Percentiles rank a stretch among this genome's conserved stretches.
Conservation (phyloP, 1,140 invertebrate genomes). For the Anoplophora glabripennis region DNA sequence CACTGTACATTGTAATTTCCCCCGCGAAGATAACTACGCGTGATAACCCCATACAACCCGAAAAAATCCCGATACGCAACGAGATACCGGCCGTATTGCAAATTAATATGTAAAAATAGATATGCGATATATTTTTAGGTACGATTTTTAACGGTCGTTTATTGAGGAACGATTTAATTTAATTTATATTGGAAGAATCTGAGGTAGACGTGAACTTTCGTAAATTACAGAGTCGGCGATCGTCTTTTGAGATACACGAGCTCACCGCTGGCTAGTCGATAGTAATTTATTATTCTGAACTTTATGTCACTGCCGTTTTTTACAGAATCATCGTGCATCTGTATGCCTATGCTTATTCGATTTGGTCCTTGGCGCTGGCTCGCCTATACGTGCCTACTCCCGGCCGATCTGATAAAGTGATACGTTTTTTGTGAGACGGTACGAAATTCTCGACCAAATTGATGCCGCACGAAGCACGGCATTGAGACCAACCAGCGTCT, state of each 20-base stretch:
- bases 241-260: slow-evolving; percentile 23
- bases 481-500: no score
- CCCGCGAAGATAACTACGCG: no score
- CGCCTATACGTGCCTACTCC: no score
- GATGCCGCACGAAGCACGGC: no score
- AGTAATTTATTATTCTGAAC: slow-evolving; percentile 27
- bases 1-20: no score
- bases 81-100: neutral
- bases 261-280: slow-evolving; percentile 23
- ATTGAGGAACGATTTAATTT: slow-evolving; percentile 17
- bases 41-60: no score
- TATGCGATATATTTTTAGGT: neutral
- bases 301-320: slow-evolving; percentile 21
- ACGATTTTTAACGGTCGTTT: slow-evolving; percentile 9
- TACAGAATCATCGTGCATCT: slow-evolving; percentile 23
- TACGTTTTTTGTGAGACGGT: no score
- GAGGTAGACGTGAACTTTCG: slow-evolving; percentile 19
- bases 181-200: slow-evolving; percentile 21
- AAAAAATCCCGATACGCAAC: neutral
- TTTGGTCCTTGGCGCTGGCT: no score
- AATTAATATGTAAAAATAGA: no score
- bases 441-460: no score
- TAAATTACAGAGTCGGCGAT: slow-evolving; percentile 30
- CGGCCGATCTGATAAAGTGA: no score
- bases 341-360: neutral